A percentile compares a stretch with the other conserved stretches of the same genome.
Evolutionary conservation across 1,140 invertebrate genomes (phyloP).

Genomic region (Pseudomyrmex cubaensis): DNA sequence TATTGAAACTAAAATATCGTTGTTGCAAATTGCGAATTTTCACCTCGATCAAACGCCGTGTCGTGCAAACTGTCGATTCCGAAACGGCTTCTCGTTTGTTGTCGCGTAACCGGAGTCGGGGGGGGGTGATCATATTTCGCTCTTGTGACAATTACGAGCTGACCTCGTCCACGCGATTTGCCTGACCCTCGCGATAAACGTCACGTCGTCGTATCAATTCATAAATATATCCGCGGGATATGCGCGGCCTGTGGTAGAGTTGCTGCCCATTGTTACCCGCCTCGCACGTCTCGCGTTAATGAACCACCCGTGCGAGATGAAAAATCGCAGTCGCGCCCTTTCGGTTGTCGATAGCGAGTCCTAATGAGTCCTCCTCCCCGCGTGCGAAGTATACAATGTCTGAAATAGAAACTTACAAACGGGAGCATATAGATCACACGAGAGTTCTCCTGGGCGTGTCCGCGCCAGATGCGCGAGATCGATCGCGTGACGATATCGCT

Average conservation of each 20-base stretch:
- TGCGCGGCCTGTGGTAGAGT: neutral
- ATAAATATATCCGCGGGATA: conserved; percentile 8
- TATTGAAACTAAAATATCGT: neutral
- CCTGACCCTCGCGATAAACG: conserved; percentile 33
- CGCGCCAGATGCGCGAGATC: neutral
- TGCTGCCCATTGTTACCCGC: conserved; percentile 55
- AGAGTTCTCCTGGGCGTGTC: conserved; percentile 18
- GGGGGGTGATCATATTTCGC: conserved; percentile 14
- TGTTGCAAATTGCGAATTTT: neutral
- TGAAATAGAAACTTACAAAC: conserved; percentile 30
- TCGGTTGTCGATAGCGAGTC: neutral
- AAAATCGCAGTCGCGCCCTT: conserved; percentile 55
- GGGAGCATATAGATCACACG: neutral
- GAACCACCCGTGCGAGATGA: neutral
- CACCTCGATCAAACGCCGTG: neutral
- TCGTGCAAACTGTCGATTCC: neutral
- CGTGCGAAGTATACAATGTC: neutral
- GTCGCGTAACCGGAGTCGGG: neutral
- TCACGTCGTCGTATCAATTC: conserved; percentile 61
- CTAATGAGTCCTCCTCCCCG: conserved; percentile 19
- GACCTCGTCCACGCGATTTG: conserved; percentile 37
- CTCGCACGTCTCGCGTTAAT: conserved; percentile 32
- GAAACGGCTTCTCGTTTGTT: conserved; percentile 21
- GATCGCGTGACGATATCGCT: neutral
- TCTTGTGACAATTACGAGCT: conserved; percentile 37